A percentile compares a stretch with the other conserved stretches of the same genome.
phyloP scores from a whole-genome alignment of 1,140 invertebrate species.

The Campoletis sonorensis region DNA sequence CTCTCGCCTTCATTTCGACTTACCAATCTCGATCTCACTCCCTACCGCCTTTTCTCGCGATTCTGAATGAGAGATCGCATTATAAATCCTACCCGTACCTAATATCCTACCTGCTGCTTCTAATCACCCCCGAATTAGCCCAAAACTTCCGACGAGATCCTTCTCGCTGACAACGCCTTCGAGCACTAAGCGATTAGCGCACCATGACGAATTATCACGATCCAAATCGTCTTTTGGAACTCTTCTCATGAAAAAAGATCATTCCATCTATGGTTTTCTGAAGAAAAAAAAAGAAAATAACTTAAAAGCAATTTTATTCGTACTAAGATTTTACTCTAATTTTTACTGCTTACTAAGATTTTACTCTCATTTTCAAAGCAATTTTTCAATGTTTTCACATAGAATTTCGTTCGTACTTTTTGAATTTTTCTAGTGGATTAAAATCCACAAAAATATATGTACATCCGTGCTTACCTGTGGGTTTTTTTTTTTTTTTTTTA shows the following conservation, averaged over 20 bases:
- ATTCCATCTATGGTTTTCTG: too few relatives aligned
- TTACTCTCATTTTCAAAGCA: too few relatives aligned
- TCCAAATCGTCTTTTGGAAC: neutral
- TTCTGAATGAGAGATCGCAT: slow-evolving; percentile 43
- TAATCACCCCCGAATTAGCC: slow-evolving; percentile 33
- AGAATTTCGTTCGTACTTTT: too few relatives aligned
- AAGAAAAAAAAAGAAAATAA: too few relatives aligned
- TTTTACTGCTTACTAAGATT: too few relatives aligned
- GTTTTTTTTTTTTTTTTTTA: too few relatives aligned
- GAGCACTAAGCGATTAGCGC: slow-evolving; percentile 23
- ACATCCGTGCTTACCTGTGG: neutral
- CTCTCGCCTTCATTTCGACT: neutral
- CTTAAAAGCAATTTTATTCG: too few relatives aligned
- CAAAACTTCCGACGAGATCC: slow-evolving; percentile 11
- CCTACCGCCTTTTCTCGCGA: slow-evolving; percentile 29
- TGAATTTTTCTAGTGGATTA: too few relatives aligned
- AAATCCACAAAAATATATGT: too few relatives aligned
- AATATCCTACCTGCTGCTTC: slow-evolving; percentile 24
- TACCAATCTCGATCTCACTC: slow-evolving; percentile 1
- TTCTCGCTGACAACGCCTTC: slow-evolving; percentile 41
- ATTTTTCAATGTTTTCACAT: too few relatives aligned
- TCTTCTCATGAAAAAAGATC: too few relatives aligned
- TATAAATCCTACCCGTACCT: slow-evolving; percentile 18
- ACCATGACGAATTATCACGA: slow-evolving; percentile 30
- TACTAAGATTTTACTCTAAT: too few relatives aligned